These are phyloP conservation scores for Cryptus armator DNA, from an alignment of 2,888 invertebrate species.

Conservation along the genomic window DNA sequence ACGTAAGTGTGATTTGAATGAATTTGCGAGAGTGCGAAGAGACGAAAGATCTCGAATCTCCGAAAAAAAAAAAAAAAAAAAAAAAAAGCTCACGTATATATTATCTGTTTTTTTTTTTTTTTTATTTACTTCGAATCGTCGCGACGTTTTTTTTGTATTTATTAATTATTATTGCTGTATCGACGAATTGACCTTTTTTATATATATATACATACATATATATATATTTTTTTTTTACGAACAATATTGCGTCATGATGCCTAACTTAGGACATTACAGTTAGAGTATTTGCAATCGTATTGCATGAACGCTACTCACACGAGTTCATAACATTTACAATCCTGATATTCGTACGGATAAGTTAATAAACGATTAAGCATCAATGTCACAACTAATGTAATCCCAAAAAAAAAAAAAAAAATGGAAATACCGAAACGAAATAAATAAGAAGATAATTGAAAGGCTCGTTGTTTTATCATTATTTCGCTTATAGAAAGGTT, in stretches of 20 bases:
- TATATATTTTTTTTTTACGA: conserved; percentile 56
- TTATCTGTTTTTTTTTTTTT: conserved; percentile 49
- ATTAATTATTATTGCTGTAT: conserved; percentile 28
- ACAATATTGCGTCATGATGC: conserved; percentile 67
- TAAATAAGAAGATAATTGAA: conserved; percentile 76
- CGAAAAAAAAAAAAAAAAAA: conserved; percentile 30
- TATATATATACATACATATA: not conserved
- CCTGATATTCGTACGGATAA: conserved; percentile 77
- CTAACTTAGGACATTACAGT: conserved; percentile 68
- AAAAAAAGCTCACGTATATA: conserved; percentile 11
- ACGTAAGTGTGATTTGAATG: not conserved
- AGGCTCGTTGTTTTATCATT: not conserved
- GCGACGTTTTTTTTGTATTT: conserved; percentile 44
- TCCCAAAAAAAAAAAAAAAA: conserved; percentile 75
- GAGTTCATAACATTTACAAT: conserved; percentile 75
- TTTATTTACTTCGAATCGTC: conserved; percentile 29
- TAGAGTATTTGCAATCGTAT: conserved; percentile 67
- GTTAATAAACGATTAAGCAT: conserved; percentile 77
- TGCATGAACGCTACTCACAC: conserved; percentile 65
- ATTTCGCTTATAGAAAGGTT: no score
- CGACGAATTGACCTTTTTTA: conserved; percentile 22
- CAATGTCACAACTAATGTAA: conserved; percentile 80
- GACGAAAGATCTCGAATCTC: conserved; percentile 11
- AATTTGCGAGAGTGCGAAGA: not conserved
- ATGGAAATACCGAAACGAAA: conserved; percentile 76